Evolutionary conservation across 2,888 invertebrate genomes (phyloP).

Genomic region (Pseudanteris insignis): DNA sequence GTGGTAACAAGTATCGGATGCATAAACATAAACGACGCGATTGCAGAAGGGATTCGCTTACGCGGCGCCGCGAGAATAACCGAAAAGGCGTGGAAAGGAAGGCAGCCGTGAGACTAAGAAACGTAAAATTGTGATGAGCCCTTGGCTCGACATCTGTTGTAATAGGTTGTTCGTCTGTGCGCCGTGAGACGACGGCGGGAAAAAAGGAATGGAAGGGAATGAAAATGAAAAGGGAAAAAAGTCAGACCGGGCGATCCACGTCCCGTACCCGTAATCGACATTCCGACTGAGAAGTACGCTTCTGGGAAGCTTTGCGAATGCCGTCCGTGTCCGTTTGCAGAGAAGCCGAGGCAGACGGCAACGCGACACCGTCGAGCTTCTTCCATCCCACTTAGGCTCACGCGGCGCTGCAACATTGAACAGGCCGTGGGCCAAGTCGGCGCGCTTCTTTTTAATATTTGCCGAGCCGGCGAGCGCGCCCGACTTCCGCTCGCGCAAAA

Average conservation of each 20-base stretch:
- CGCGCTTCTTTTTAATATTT: conserved; percentile 34
- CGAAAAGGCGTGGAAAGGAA: conserved; percentile 1
- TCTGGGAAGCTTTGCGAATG: conserved; percentile 39
- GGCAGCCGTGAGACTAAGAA: not conserved
- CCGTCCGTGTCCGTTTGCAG: conserved; percentile 28
- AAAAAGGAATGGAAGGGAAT: conserved; percentile 2
- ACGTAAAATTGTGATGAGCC: conserved; percentile 22
- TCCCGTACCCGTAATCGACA: conserved; percentile 36
- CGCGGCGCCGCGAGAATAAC: conserved; percentile 2
- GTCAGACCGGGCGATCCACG: conserved; percentile 18
- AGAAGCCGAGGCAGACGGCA: conserved; percentile 21
- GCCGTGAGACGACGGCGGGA: not conserved
- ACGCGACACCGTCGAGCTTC: conserved; percentile 20
- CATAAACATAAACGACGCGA: too few relatives aligned
- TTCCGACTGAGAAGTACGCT: conserved; percentile 23
- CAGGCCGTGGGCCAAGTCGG: conserved; percentile 18
- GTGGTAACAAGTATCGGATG: too few relatives aligned
- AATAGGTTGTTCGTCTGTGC: conserved; percentile 23
- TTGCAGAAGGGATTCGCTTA: too few relatives aligned
- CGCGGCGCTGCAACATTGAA: conserved; percentile 29
- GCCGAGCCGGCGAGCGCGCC: conserved; percentile 14
- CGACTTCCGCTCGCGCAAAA: conserved; percentile 19
- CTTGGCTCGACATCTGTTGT: conserved; percentile 15
- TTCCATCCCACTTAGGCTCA: conserved; percentile 22
- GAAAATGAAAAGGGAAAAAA: conserved; percentile 11